Evolutionary conservation across 2,797 vertebrate genomes (phyloP), one percentile per base, ranked within the genome.

Genomic region (Periparus ater): DNA sequence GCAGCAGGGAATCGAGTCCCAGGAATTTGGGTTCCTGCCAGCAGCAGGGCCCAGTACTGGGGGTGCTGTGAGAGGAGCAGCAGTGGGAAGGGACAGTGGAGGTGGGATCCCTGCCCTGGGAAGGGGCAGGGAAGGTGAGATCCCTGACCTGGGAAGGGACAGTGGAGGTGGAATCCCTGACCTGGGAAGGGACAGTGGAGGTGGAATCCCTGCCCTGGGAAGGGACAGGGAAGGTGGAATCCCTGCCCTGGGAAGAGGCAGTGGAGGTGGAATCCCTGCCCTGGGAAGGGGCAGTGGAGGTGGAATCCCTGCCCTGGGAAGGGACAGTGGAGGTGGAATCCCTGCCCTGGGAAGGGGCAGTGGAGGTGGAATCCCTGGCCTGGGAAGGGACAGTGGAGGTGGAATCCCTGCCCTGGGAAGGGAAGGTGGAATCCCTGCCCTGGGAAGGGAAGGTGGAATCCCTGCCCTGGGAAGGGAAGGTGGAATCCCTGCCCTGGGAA

Each of bases 191-290:
- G 32, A 44, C 21, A 13, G 30, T 0, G 27, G 32, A 30, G 45
- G 60, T 0, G 66, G 29, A 17, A 48, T 30, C 17, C 3, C 0
- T 45, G 75, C 25, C 36, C 36, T 36, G 36, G 36, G 36, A 36
- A 36, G 36, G 36, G 36, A 36, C 36, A 36, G 36, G 8, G 36
- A 9, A 36, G 36, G 36, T 36, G 36, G 36, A 9, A 36, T 36
- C 36, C 36, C 36, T 36, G 36, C 36, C 36, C 36, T 36, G 36
- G 36, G 36, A 36, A 36, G 36, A 9, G 32, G 48, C 21, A 13
- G 30, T 0, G 27, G 32, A 30, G 45, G 60, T 0, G 66, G 29
- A 17, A 48, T 30, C 17, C 3, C 0, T 45, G 75, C 25, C 58
- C 65, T 23, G 4, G 38, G 38, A 38, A 38, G 38, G 11, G 38